Percentiles rank a stretch among this genome's conserved stretches.
Evolutionary conservation across 2,113 vertebrate genomes (phyloP).

Genomic region (Bubalus kerabau): DNA sequence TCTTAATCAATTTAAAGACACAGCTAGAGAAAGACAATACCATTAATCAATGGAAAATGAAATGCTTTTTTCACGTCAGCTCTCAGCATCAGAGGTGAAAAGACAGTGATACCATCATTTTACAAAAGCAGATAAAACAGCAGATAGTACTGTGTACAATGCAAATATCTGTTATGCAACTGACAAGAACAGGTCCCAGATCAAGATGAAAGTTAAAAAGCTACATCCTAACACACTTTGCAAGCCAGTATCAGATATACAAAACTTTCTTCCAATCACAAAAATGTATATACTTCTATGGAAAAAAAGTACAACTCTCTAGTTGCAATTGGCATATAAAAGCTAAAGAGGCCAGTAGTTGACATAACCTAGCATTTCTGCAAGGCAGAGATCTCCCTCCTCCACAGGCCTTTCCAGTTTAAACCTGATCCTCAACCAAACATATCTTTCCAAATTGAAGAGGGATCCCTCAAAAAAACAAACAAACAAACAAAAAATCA

Average conservation of each 20-base stretch:
- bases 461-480: background rate
- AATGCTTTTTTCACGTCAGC: background rate
- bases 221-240: background rate
- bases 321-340: background rate
- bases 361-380: background rate
- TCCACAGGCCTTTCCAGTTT: background rate
- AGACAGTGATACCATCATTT: background rate
- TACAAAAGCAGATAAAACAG: constrained; percentile 34
- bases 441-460: background rate
- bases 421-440: background rate
- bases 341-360: background rate
- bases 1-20: background rate
- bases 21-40: background rate
- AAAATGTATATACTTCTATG: background rate
- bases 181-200: constrained; percentile 19
- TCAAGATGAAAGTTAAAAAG: constrained; percentile 52
- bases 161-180: constrained; percentile 41
- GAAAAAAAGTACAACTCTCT: background rate
- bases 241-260: background rate
- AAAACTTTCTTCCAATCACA: constrained; percentile 21
- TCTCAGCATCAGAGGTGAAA: background rate
- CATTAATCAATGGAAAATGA: background rate
- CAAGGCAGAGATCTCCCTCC: background rate
- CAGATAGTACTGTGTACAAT: constrained; percentile 1
- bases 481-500: background rate